A percentile compares a stretch with the other conserved stretches of the same genome.
phyloP scores from a whole-genome alignment of 2,797 vertebrate genomes.

The Nasua narica region DNA sequence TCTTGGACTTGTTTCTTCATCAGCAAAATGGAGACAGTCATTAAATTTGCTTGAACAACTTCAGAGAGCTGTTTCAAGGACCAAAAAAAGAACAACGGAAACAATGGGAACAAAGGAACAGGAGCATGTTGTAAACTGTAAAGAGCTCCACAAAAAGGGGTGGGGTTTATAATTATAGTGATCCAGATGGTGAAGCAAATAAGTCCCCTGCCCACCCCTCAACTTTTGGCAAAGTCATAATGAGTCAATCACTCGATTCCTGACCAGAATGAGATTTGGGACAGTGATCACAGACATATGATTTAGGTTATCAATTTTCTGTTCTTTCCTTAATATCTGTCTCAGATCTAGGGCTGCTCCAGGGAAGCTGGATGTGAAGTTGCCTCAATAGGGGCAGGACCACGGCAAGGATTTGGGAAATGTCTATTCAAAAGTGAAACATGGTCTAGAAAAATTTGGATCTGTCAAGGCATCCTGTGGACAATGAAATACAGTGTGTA shows the following conservation, averaged over 20 bases:
- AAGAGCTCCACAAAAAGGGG: neutral
- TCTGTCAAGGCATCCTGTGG: neutral
- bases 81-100: neutral
- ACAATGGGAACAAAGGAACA: neutral
- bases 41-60: constrained; percentile 23
- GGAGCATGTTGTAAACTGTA: neutral
- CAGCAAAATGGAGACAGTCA: neutral
- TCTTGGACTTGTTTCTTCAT: neutral
- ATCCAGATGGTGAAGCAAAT: neutral
- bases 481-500: neutral
- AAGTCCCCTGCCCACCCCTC: neutral
- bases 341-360: neutral
- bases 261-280: neutral
- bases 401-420: neutral
- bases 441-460: neutral
- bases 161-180: neutral
- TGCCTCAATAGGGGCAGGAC: neutral
- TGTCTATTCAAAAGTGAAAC: neutral
- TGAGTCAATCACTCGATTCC: neutral
- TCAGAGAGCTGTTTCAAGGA: neutral
- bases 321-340: neutral
- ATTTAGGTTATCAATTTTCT: neutral
- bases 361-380: neutral
- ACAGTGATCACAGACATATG: neutral
- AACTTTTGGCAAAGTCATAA: neutral